phyloP scores from a whole-genome alignment of 2,888 invertebrate genomes.

The Drosophila basisetae region DNA sequence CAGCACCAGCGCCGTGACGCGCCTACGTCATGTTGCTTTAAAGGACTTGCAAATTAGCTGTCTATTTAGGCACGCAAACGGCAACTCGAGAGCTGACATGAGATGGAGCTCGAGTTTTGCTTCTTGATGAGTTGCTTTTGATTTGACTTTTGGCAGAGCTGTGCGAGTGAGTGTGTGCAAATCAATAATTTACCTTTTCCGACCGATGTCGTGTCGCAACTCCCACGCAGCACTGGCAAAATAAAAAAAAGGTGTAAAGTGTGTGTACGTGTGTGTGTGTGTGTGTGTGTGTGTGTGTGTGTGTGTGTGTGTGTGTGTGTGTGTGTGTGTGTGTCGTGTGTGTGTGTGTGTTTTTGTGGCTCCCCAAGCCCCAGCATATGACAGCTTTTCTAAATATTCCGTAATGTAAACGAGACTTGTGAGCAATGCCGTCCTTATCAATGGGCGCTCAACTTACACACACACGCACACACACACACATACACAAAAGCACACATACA shows the following conservation, averaged over 20 bases:
- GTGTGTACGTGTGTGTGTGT: background rate
- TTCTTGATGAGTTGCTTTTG: conserved; percentile 55
- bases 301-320: background rate
- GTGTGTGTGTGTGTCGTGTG: background rate
- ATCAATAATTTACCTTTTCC: conserved; percentile 73
- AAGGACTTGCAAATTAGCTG: conserved; percentile 78
- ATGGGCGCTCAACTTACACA: conserved; percentile 61
- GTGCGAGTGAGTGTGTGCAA: conserved; percentile 57
- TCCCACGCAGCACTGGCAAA: conserved; percentile 21
- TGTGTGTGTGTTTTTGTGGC: background rate
- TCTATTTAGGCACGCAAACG: conserved; percentile 76
- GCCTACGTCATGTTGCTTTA: conserved; percentile 72
- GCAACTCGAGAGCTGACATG: background rate
- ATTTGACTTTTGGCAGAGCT: conserved; percentile 51
- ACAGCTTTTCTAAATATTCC: conserved; percentile 71
- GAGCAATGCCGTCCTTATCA: conserved; percentile 65
- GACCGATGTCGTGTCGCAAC: conserved; percentile 37
- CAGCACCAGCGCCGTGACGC: conserved; percentile 42
- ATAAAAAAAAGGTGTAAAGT: conserved; percentile 13
- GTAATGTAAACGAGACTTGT: conserved; percentile 67
- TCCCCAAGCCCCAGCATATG: conserved; percentile 34
- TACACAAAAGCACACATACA: conserved; percentile 25
- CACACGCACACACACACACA: conserved; percentile 20
- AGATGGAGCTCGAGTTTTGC: conserved; percentile 21
- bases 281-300: background rate